Conservation (phyloP, 1,140 invertebrate genomes). For the Drosophila setifemur region DNA sequence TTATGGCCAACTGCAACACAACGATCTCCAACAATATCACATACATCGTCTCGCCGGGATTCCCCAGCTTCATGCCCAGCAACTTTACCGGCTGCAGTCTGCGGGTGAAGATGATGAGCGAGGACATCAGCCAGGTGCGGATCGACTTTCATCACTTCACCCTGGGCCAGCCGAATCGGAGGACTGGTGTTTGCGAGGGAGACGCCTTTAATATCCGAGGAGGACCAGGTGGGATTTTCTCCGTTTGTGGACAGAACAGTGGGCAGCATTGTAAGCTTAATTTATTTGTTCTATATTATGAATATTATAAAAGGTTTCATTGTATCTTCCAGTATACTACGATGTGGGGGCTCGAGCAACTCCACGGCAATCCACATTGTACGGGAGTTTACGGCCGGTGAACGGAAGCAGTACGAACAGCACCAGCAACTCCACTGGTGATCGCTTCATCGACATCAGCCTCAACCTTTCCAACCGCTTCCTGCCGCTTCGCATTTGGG, state of each 20-base stretch:
- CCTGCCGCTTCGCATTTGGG: constrained; percentile 88
- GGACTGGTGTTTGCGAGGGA: constrained; percentile 90
- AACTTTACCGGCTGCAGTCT: constrained; percentile 86
- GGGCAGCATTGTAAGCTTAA: constrained; percentile 90
- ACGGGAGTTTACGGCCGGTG: constrained; percentile 62
- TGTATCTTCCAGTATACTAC: constrained; percentile 85
- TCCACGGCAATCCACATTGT: constrained; percentile 65
- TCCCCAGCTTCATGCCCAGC: constrained; percentile 88
- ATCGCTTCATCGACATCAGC: constrained; percentile 63
- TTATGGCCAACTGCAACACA: constrained; percentile 90
- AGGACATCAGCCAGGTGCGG: constrained; percentile 89
- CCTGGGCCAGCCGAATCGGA: constrained; percentile 90
- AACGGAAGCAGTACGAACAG: constrained; percentile 4
- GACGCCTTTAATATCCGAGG: constrained; percentile 87
- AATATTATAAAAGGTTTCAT: too few species aligned
- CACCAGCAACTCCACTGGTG: constrained; percentile 9
- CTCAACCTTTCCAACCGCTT: constrained; percentile 83
- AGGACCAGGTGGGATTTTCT: constrained; percentile 84
- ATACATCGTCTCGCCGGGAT: constrained; percentile 92
- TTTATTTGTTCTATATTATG: too few species aligned
- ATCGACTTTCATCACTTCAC: constrained; percentile 92
- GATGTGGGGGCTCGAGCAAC: constrained; percentile 84
- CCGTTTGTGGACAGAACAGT: constrained; percentile 91
- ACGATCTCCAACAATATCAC: constrained; percentile 91
- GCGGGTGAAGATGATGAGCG: constrained; percentile 87